Conservation (phyloP, 1,140 invertebrate species). For the Panulirus ornatus region DNA sequence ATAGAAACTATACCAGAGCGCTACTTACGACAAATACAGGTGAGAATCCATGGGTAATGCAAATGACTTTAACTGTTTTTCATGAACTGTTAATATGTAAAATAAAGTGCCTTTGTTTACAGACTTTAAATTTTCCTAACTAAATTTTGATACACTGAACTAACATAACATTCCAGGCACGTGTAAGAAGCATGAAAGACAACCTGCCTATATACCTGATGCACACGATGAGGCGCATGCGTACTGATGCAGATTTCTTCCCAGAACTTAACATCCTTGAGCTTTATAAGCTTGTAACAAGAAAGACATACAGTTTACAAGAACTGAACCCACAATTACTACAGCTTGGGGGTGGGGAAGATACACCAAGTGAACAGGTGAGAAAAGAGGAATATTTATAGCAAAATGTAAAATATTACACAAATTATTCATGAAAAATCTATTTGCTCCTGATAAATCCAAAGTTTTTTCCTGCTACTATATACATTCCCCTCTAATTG, state of each 20-base stretch:
- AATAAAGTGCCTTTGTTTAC: not conserved
- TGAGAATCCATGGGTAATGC: not conserved
- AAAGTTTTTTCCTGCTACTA: too few species aligned
- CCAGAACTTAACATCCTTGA: slow-evolving; percentile 82
- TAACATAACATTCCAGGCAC: slow-evolving; percentile 15
- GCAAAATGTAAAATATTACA: too few species aligned
- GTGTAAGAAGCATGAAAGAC: slow-evolving; percentile 61
- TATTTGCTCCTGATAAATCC: too few species aligned
- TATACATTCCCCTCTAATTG: too few species aligned
- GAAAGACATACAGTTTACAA: slow-evolving; percentile 75
- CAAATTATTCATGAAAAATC: too few species aligned
- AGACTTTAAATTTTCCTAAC: too few species aligned
- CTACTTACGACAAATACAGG: slow-evolving; percentile 78
- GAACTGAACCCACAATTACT: slow-evolving; percentile 77
- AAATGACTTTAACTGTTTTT: too few species aligned
- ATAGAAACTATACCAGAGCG: slow-evolving; percentile 84
- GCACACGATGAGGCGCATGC: slow-evolving; percentile 74
- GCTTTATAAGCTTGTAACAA: slow-evolving; percentile 83
- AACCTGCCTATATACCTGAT: slow-evolving; percentile 71
- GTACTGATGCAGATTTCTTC: slow-evolving; percentile 83
- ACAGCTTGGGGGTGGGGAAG: not conserved
- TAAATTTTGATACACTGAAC: too few species aligned
- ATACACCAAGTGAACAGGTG: not conserved
- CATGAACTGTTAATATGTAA: not conserved
- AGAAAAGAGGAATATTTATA: too few species aligned